Evolutionary conservation across 2,797 vertebrate genomes (phyloP).

Genomic region (Carcharodon carcharias): DNA sequence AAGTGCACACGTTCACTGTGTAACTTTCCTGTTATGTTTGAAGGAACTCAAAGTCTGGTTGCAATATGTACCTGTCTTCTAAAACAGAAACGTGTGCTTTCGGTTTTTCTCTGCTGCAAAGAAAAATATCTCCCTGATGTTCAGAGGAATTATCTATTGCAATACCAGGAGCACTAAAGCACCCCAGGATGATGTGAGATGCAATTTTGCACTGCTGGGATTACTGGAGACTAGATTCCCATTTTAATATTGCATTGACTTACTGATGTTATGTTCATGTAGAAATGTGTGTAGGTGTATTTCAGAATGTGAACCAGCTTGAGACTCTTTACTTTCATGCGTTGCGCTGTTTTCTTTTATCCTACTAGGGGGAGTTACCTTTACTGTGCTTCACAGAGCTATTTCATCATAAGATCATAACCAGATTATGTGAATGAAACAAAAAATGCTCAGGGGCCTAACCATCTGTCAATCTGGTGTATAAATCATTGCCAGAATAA

Average conservation of each 20-base stretch:
- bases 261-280: background rate
- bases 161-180: background rate
- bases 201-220: background rate
- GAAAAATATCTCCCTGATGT: background rate
- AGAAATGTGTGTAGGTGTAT: background rate
- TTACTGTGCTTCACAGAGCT: background rate
- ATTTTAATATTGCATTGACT: background rate
- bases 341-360: background rate
- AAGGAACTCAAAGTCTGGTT: background rate
- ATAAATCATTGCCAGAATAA: background rate
- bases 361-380: background rate
- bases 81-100: background rate
- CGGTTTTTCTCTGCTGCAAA: background rate
- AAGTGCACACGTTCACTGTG: background rate
- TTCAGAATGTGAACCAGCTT: background rate
- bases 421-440: background rate
- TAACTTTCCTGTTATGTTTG: background rate
- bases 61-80: background rate
- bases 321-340: background rate
- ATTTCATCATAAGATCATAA: constrained; percentile 15
- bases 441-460: background rate
- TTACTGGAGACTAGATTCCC: background rate
- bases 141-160: background rate
- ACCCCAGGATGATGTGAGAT: background rate
- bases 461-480: background rate